These are phyloP conservation scores for Catharus minimus DNA, from an alignment of 2,113 vertebrate species.

Conservation along the genomic window DNA sequence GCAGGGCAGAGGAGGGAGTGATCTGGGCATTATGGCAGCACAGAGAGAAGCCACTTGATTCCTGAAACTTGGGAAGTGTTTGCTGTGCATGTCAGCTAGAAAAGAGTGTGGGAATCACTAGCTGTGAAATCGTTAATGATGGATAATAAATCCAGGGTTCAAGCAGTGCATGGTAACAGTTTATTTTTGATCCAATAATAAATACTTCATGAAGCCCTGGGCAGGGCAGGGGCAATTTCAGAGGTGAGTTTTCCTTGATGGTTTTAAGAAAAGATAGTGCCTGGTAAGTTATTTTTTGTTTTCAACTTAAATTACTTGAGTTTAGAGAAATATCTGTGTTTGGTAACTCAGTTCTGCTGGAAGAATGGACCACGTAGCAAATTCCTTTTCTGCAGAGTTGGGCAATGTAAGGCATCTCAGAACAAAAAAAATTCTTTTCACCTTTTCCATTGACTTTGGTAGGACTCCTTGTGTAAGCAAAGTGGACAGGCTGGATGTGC, in stretches of 20 bases:
- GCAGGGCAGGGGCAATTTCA: neutral
- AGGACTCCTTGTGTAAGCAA: neutral
- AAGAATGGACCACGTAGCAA: neutral
- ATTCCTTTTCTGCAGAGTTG: neutral
- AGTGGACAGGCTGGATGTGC: neutral
- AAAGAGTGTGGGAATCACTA: neutral
- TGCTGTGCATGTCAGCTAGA: neutral
- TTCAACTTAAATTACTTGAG: neutral
- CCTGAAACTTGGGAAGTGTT: neutral
- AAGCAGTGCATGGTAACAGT: neutral
- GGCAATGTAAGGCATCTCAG: neutral
- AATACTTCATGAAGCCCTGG: neutral
- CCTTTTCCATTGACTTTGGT: conserved; percentile 11
- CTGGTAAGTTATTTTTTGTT: neutral
- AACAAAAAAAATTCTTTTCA: neutral
- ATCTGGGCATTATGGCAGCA: neutral
- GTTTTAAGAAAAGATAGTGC: neutral
- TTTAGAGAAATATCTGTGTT: neutral
- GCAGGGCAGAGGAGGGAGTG: neutral
- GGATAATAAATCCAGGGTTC: conserved; percentile 3
- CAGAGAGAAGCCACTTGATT: neutral
- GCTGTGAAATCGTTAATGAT: neutral
- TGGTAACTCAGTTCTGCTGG: neutral
- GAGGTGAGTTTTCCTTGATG: neutral
- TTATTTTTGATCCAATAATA: neutral